A percentile compares a stretch with the other conserved stretches of the same genome.
phyloP scores from a whole-genome alignment of 1,140 invertebrate genomes.

The Belonocnema kinseyi region DNA sequence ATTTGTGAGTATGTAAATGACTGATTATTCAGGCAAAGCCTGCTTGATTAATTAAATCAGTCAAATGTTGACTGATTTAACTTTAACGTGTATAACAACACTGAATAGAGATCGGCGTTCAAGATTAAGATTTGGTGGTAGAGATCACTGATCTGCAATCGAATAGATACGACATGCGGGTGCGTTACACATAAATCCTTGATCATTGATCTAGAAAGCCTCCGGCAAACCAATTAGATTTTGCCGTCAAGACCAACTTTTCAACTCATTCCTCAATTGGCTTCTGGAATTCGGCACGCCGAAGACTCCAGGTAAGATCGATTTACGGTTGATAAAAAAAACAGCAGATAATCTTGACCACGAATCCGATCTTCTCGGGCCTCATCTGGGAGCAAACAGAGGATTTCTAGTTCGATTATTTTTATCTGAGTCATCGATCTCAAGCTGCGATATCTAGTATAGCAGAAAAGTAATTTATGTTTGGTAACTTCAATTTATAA shows the following conservation, averaged over 20 bases:
- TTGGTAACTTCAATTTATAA: no score
- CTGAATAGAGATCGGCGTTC: neutral
- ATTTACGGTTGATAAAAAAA: constrained; percentile 3
- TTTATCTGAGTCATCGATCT: neutral
- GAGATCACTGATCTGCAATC: neutral
- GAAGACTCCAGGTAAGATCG: constrained; percentile 1
- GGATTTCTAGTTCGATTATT: neutral
- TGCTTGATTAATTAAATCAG: no score
- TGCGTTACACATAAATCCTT: neutral
- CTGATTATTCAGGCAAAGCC: no score
- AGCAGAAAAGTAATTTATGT: neutral
- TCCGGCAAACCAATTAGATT: neutral
- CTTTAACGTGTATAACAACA: neutral
- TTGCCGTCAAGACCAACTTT: constrained; percentile 1
- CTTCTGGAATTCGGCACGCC: constrained; percentile 12
- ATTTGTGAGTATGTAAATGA: no score
- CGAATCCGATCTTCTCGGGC: neutral
- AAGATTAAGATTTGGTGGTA: neutral
- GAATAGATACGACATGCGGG: neutral
- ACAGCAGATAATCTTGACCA: neutral
- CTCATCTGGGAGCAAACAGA: neutral
- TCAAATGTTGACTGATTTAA: no score
- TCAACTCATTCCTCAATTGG: constrained; percentile 19
- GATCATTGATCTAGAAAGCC: neutral
- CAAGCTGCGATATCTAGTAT: neutral